Conservation (phyloP, 2,113 vertebrate species). For the Leucopternis melanops region DNA sequence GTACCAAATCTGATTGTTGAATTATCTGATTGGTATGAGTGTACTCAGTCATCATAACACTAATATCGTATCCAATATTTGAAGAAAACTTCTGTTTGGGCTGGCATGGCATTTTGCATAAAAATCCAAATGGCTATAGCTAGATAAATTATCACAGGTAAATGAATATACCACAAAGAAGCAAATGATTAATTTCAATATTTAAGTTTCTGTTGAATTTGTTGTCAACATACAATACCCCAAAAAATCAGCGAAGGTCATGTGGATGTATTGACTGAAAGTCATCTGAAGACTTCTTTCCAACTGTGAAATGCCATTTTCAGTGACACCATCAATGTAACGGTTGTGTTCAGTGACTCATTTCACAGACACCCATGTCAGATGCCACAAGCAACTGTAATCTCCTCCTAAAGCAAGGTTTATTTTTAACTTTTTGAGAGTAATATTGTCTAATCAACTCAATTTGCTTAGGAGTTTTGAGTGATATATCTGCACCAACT, state of each 20-base stretch:
- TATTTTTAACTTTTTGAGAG: not conserved
- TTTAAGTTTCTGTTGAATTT: not conserved
- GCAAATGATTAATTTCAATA: not conserved
- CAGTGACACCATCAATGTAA: not conserved
- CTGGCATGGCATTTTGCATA: not conserved
- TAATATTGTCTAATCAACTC: not conserved
- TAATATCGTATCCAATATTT: not conserved
- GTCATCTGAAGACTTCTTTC: not conserved
- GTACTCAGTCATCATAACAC: not conserved
- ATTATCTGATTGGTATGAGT: not conserved
- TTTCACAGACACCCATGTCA: not conserved
- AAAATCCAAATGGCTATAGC: not conserved
- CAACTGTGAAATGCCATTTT: conserved; percentile 5
- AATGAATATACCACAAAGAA: not conserved
- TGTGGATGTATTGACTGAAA: not conserved
- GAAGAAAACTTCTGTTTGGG: not conserved
- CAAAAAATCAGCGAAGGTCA: not conserved
- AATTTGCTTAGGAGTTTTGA: not conserved
- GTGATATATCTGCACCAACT: not conserved
- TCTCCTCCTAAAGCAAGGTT: not conserved
- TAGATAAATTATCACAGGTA: not conserved
- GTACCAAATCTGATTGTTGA: not conserved
- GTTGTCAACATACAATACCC: not conserved
- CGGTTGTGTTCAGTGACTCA: not conserved
- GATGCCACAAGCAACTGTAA: not conserved